Evolutionary conservation across 2,888 invertebrate genomes (phyloP), one percentile per base, ranked within the genome.

Genomic region (Eupeodes luniger): DNA sequence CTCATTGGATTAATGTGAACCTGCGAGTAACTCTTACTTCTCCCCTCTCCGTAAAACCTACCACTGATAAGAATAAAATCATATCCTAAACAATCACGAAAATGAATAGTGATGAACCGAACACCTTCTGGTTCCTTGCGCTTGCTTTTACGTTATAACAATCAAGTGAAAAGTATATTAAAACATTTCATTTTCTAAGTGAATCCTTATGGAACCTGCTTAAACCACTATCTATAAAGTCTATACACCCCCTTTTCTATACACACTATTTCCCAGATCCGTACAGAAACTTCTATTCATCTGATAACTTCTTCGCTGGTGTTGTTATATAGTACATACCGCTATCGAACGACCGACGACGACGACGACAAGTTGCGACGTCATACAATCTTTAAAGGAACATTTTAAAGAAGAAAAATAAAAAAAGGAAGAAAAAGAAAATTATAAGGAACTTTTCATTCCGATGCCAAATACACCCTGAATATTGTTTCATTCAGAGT

Each of bases 401-500:
- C 3, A 69, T 53, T 69, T 69, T 34, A 51, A 69, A 69, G 36
- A 10, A 47, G 9, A 16, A 49, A 5, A 61, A n/a, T 14, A 36
- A 62, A n/a, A 62, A 27, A 10, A 27, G 9, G 10, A 27, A 57
- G 0, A 12, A 44, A 27, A 27, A 12, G 7, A 14, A 66, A 47
- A 19, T 19, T 19, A 19, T 19, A 14, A 47, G 27, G 27, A 40
- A n/a, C 3, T 57, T 47, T 72, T 55, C 27, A 47, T 19, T 72
- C 44, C 59, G 36, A 36, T 36, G 44, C 59, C 59, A 72, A 59
- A 72, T n/a, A 57, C 69, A 27, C 40, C 47, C 47, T n/a, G 72
- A 69, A 79, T 79, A 61, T 70, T 66, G 64, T 74, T 80, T 64
- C 72, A 80, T 80, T 74, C 72, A 72, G 64, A 72, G 64, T 55